Evolutionary conservation across 2,797 vertebrate species (phyloP).

Genomic region (Limnodromus scolopaceus): DNA sequence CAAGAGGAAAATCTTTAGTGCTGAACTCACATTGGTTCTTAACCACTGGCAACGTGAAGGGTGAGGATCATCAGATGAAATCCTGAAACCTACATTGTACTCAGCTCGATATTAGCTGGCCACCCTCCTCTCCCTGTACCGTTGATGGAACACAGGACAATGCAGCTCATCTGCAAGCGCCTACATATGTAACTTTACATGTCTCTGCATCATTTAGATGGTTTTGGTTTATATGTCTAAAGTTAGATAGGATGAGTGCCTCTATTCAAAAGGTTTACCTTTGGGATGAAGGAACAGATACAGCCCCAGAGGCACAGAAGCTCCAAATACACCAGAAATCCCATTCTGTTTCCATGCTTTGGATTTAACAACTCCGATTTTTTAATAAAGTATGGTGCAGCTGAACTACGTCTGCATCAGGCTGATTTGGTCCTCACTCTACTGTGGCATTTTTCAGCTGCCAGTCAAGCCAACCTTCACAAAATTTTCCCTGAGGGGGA

Average conservation of each 20-base stretch:
- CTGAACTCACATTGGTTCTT: background rate
- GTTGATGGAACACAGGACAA: background rate
- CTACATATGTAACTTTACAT: background rate
- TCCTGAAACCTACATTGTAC: background rate
- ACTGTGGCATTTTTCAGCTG: background rate
- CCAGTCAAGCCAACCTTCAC: constrained; percentile 7
- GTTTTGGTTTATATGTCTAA: background rate
- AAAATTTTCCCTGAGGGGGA: background rate
- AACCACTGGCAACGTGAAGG: background rate
- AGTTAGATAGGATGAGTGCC: background rate
- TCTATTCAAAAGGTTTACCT: background rate
- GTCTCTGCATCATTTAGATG: fast-evolving
- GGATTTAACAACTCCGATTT: background rate
- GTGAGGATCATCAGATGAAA: background rate
- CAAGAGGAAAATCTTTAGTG: background rate
- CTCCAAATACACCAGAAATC: background rate
- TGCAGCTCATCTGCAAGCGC: background rate
- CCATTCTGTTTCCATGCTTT: background rate
- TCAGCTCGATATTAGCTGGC: background rate
- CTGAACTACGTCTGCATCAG: background rate
- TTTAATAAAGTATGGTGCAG: background rate
- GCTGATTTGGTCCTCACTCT: background rate
- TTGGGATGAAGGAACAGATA: background rate
- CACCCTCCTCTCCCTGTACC: background rate
- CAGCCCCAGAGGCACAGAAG: background rate